Base-by-base conservation (phyloP, 2,888 invertebrate genomes). In the Aspidiotus rigidus region DNA sequence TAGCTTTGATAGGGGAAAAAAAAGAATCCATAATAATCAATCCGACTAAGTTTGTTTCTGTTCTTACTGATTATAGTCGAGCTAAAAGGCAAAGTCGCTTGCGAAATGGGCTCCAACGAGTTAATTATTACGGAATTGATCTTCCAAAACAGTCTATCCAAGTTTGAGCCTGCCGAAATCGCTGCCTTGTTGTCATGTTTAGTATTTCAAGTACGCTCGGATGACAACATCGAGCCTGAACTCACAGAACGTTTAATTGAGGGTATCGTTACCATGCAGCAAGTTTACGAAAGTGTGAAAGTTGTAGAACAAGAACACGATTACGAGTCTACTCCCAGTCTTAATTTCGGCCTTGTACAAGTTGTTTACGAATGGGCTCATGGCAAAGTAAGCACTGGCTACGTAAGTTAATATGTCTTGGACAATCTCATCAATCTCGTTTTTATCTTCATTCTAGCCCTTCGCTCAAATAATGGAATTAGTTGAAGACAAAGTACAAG, bases 281-380 rank as follows among this genome's bases (percentile, higher is more conserved):
- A 73, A 69, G 73, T 74, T 53, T 60, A 66, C 39, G 42, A 67
- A 28, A 57, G 71, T 17, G 71, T 72, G 42, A 28, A 56, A 17
- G n/a, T 6, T 7, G 54, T 70, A 17, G 71, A 71, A 70, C 40
- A 55, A 13, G 17, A 7, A n/a, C 40, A 10, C 9, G 16, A 40
- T 41, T 8, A 81, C 64, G 82, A 85, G 41, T 28, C 28, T 28
- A 82, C 84, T 44, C 85, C 85, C 55, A 81, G 85, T 64, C 82
- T 90, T 44, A 93, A 94, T 79, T 97, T 96, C 79, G 93, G 92
- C 1, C 81, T 99, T n/a, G 87, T 93, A 39, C 85, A 91, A 75
- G 95, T 96, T 1, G 96, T 97, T 0, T 93, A 95, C 77, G 91
- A 96, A 77, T 99, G 98, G 98, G 96, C 97, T 0, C 82, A 86